Percentiles rank a stretch among this genome's conserved stretches.
These are phyloP conservation scores for Apis cerana DNA, from an alignment of 1,140 invertebrate species.

Conservation along the genomic window DNA sequence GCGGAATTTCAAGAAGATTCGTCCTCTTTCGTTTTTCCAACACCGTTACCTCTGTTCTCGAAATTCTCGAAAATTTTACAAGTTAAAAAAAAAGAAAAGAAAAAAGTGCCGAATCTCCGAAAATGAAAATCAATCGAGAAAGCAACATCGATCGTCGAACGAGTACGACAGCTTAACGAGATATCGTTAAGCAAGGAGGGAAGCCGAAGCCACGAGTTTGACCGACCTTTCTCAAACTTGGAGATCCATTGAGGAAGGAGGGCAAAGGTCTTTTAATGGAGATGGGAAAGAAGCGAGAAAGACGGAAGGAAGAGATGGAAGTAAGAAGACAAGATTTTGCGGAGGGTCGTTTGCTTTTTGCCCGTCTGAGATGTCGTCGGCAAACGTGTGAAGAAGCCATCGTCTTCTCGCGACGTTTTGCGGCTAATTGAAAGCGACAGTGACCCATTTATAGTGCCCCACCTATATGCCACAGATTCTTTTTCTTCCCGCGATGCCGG, in stretches of 20 bases:
- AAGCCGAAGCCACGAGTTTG: slow-evolving; percentile 53
- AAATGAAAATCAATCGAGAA: background rate
- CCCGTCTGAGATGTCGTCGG: slow-evolving; percentile 70
- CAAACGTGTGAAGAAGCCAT: slow-evolving; percentile 67
- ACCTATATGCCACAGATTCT: slow-evolving; percentile 60
- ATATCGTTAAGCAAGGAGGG: slow-evolving; percentile 38
- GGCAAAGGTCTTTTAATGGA: slow-evolving; percentile 52
- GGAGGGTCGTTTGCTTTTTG: slow-evolving; percentile 69
- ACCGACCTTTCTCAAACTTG: slow-evolving; percentile 69
- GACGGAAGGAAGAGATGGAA: slow-evolving; percentile 31
- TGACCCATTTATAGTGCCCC: slow-evolving; percentile 65
- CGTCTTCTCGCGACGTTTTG: slow-evolving; percentile 52
- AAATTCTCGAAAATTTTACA: too few relatives aligned
- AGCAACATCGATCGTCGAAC: background rate
- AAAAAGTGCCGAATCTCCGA: background rate
- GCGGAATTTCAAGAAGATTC: background rate
- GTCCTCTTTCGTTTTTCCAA: background rate
- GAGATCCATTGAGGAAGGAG: slow-evolving; percentile 46
- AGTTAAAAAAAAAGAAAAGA: background rate
- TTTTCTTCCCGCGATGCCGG: slow-evolving; percentile 35
- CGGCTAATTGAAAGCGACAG: slow-evolving; percentile 69
- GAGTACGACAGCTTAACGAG: background rate
- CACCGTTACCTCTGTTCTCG: too few relatives aligned
- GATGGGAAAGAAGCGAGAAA: slow-evolving; percentile 37
- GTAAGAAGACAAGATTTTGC: slow-evolving; percentile 54